These are phyloP conservation scores for Scelioninae gen. 1 DNA, from an alignment of 2,888 invertebrate genomes.

Conservation along the genomic window DNA sequence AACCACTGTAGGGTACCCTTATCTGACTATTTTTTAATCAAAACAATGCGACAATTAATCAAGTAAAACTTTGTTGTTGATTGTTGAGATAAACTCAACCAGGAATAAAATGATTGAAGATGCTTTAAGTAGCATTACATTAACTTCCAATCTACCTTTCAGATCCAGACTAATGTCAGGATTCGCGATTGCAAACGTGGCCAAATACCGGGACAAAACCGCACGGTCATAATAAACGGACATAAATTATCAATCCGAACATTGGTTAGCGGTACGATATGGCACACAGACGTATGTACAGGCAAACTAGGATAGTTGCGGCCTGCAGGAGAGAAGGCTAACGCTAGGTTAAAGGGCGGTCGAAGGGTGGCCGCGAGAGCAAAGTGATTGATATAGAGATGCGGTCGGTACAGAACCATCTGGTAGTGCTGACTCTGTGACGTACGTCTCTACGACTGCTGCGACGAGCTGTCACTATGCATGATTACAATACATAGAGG, in stretches of 20 bases:
- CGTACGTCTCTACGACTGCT: slow-evolving; percentile 81
- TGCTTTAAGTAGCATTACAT: slow-evolving; percentile 55
- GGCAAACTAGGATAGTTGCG: slow-evolving; percentile 70
- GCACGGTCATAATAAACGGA: slow-evolving; percentile 83
- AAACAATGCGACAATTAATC: too few relatives aligned
- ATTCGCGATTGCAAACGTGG: slow-evolving; percentile 72
- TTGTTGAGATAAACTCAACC: neutral
- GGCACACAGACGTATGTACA: slow-evolving; percentile 73
- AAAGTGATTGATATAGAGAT: slow-evolving; percentile 84
- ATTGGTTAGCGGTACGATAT: slow-evolving; percentile 80
- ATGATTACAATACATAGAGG: slow-evolving; percentile 65
- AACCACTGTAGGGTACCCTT: too few relatives aligned
- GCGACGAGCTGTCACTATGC: slow-evolving; percentile 78
- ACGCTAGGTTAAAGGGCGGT: slow-evolving; percentile 73
- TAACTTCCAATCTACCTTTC: slow-evolving; percentile 65
- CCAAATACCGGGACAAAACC: slow-evolving; percentile 78
- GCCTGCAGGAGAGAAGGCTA: slow-evolving; percentile 71
- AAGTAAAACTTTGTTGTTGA: too few relatives aligned
- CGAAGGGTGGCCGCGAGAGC: slow-evolving; percentile 78
- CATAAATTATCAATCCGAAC: slow-evolving; percentile 84
- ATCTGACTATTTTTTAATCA: too few relatives aligned
- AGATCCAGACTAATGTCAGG: slow-evolving; percentile 65
- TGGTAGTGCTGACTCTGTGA: slow-evolving; percentile 83
- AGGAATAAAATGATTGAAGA: slow-evolving; percentile 52
- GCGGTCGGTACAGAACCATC: slow-evolving; percentile 81